Conservation (phyloP, 2,797 vertebrate species). For the Arrhamphus sclerolepis region DNA sequence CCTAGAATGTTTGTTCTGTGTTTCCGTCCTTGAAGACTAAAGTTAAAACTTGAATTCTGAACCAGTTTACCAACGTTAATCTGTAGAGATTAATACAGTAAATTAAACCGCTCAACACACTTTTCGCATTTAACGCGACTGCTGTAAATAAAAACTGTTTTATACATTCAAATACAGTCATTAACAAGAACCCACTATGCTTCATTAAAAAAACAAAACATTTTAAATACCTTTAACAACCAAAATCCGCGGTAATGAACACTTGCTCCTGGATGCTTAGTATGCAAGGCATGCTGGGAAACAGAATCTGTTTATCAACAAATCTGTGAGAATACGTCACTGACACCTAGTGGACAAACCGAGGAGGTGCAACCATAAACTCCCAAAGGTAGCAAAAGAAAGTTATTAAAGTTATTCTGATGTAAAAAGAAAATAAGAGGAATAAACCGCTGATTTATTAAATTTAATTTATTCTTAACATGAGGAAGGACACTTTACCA, state of each 20-base stretch:
- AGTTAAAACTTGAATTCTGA: not conserved
- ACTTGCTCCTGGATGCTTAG: not conserved
- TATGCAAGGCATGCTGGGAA: slow-evolving; percentile 51
- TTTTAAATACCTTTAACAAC: slow-evolving; percentile 10
- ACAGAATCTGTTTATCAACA: fast-evolving
- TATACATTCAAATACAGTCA: fast-evolving
- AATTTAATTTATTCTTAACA: too few species aligned
- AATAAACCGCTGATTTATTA: too few species aligned
- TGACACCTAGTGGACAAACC: slow-evolving; percentile 5
- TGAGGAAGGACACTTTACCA: too few species aligned
- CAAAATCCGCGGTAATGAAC: fast-evolving
- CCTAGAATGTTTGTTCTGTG: too few species aligned
- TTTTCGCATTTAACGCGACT: too few species aligned
- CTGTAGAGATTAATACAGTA: slow-evolving; percentile 4
- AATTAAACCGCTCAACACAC: not conserved
- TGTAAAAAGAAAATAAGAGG: too few species aligned
- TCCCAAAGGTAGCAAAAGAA: too few species aligned
- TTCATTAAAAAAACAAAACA: too few species aligned
- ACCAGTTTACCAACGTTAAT: fast-evolving
- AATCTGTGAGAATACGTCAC: fast-evolving
- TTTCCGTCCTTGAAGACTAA: too few species aligned
- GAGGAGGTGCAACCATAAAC: not conserved
- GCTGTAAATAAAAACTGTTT: fast-evolving
- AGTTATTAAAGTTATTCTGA: too few species aligned
- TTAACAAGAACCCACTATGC: fast-evolving